Base-by-base conservation (phyloP, 2,888 invertebrate species). In the Conomelus anceps region DNA sequence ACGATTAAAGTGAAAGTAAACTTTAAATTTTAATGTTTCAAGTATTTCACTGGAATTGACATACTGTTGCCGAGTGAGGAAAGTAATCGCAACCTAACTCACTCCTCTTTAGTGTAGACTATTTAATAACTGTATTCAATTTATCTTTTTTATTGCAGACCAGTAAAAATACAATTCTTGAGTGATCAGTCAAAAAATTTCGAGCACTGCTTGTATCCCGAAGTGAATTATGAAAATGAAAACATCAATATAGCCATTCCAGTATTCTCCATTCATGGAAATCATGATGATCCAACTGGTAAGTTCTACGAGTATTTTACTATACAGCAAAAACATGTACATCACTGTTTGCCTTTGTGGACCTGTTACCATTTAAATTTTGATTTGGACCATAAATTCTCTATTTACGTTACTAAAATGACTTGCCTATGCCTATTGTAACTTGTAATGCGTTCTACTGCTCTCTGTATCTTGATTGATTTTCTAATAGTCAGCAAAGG, bases 241-340 rank as follows among this genome's bases (percentile, higher is more conserved):
- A 98, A 99, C 94, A 93, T 99, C 41, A 99, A 99, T 93, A 95
- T 99, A 87, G 96, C 97, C 0, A 96, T 98, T 92, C 99, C 99
- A 0, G 96, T 99, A 88, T 97, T 98, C 93, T 98, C 98, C 0
- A 99, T 99, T 92, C 99, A 99, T 93, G 99, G 99, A 89, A 99
- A 99, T 93, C 99, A 99, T 93, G 99, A 99, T 93, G 99, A 99
- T 93, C 98, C 98, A 11, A 96, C 94, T 93, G 94, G 94, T 91
- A 88, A 88, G 89, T n/a, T 22, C 88, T n/a, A n/a, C n/a, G n/a
- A 13, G 41, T 20, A 85, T 7, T 85, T 20, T 6, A 85, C 11
- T 11, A 13, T 41, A 41, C 41, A 41, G 41, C 11, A 13, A 41
- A 41, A 13, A 17, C 41, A 13, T 41, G 41, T 41, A 17, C 17